These are phyloP conservation scores for Tyria jacobaeae DNA, from an alignment of 2,888 invertebrate genomes.

Conservation along the genomic window DNA sequence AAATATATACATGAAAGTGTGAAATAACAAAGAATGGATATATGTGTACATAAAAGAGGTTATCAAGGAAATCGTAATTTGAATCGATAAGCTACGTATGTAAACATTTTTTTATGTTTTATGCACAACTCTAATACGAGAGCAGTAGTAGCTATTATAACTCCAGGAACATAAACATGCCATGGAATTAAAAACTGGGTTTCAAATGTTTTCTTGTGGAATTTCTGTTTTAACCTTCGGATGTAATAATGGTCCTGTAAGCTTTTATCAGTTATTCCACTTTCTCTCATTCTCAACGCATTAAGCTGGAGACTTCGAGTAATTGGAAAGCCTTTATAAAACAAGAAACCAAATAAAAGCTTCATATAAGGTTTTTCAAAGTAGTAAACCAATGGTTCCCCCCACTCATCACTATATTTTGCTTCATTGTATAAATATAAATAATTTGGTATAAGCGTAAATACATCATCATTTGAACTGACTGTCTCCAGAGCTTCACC, in stretches of 20 bases:
- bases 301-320: constrained; percentile 24
- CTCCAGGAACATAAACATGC: constrained; percentile 25
- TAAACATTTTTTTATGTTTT: constrained; percentile 1
- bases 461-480: constrained; percentile 5
- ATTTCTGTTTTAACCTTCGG: constrained; percentile 18
- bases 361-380: constrained; percentile 23
- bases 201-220: constrained; percentile 17
- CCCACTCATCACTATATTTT: constrained; percentile 17
- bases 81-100: background rate
- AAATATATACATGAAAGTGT: background rate
- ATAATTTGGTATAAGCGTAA: constrained; percentile 14
- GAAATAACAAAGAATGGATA: background rate
- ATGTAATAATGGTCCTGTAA: constrained; percentile 22
- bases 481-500: constrained; percentile 13
- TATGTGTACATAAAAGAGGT: background rate
- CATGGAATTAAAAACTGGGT: constrained; percentile 31
- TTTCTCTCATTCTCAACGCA: constrained; percentile 33
- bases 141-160: constrained; percentile 9
- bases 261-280: constrained; percentile 32
- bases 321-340: constrained; percentile 45
- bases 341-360: constrained; percentile 24
- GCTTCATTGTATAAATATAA: constrained; percentile 14
- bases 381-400: constrained; percentile 14
- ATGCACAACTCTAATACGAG: constrained; percentile 31
- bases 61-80: background rate